Conservation (phyloP, 2,888 invertebrate genomes). For the Himalopsyche japonica region DNA sequence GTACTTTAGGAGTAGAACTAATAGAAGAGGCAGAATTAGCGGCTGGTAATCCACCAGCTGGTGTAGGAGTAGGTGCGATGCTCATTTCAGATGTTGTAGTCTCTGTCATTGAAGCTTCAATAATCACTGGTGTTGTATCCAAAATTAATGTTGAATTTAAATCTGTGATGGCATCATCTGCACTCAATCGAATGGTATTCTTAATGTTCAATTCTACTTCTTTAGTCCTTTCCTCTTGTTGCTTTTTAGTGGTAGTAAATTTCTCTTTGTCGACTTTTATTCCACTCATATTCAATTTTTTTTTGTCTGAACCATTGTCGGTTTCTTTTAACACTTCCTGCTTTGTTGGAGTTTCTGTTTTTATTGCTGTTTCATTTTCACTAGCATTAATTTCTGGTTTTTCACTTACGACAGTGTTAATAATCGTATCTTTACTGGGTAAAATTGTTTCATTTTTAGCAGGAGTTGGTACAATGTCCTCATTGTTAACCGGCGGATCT, state of each 20-base stretch:
- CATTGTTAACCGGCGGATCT: constrained; percentile 35
- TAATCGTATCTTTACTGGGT: constrained; percentile 1
- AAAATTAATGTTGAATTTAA: constrained; percentile 17
- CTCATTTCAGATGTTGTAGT: constrained; percentile 42
- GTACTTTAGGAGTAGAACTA: constrained; percentile 42
- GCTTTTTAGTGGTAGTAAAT: constrained; percentile 28
- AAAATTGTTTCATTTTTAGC: constrained; percentile 41
- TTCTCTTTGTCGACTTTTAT: constrained; percentile 37
- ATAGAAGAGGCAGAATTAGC: constrained; percentile 38
- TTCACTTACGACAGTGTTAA: background rate
- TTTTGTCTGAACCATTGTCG: constrained; percentile 31
- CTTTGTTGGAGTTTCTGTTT: constrained; percentile 36
- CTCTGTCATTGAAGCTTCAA: background rate
- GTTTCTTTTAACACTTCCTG: constrained; percentile 36
- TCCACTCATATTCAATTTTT: constrained; percentile 31
- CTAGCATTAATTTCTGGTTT: constrained; percentile 2
- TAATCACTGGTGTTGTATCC: constrained; percentile 46
- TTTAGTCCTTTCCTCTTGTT: constrained; percentile 30
- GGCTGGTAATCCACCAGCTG: constrained; percentile 51
- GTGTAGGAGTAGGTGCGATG: constrained; percentile 43
- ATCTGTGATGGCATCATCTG: constrained; percentile 32
- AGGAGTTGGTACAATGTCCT: constrained; percentile 39
- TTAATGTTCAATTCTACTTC: constrained; percentile 26
- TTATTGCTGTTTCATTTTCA: constrained; percentile 33
- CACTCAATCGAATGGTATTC: constrained; percentile 19